Conservation (phyloP, 2,888 invertebrate genomes). For the Myopa tessellatipennis region DNA sequence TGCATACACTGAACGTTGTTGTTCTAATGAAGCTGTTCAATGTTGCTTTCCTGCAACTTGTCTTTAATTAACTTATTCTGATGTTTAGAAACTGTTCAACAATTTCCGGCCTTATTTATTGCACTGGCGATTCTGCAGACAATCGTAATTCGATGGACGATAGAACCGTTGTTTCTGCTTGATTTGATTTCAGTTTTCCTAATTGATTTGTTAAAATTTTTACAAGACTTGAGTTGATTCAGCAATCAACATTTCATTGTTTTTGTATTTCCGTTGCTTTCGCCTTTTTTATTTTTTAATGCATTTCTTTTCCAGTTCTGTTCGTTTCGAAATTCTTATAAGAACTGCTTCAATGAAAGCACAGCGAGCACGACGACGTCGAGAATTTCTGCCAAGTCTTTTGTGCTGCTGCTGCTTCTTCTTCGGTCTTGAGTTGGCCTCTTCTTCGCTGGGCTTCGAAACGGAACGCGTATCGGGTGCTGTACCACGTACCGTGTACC, state of each 20-base stretch:
- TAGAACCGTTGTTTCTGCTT: not conserved
- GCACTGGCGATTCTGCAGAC: not conserved
- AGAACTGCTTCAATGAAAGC: slow-evolving; percentile 6
- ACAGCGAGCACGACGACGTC: not conserved
- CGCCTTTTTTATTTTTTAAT: not conserved
- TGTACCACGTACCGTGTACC: slow-evolving; percentile 56
- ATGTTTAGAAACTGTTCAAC: not conserved
- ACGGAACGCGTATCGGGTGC: slow-evolving; percentile 22
- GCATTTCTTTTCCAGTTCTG: not conserved
- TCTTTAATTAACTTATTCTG: not conserved
- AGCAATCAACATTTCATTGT: not conserved
- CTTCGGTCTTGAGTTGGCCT: slow-evolving; percentile 7
- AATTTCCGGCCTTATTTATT: not conserved
- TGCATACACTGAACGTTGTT: not conserved
- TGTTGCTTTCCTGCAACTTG: no score
- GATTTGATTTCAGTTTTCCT: not conserved
- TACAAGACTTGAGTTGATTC: no score
- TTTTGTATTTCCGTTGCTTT: not conserved
- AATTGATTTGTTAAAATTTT: not conserved
- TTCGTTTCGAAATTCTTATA: slow-evolving; percentile 13
- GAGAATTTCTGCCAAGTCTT: slow-evolving; percentile 19
- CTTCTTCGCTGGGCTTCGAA: not conserved
- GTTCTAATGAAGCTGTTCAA: not conserved
- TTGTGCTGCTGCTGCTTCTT: slow-evolving; percentile 2
- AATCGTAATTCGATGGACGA: no score